Base-by-base conservation (phyloP, 2,113 vertebrate species). In the Paraplagusia blochii region DNA sequence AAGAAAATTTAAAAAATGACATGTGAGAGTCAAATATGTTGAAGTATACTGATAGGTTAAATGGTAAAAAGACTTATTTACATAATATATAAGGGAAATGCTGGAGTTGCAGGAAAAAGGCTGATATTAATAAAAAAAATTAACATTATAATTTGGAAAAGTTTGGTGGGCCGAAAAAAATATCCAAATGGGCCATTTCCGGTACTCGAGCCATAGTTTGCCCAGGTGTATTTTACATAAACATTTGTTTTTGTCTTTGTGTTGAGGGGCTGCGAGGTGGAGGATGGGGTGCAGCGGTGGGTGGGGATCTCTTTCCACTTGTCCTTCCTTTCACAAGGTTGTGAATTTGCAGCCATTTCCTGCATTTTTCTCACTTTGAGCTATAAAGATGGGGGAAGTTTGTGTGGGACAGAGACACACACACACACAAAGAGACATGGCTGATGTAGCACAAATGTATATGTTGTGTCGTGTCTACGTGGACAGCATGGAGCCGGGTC, bases 331-430 rank as follows among this genome's bases (percentile, higher is more conserved):
- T 71, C 83, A 83, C 72, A 50, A 19, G 36, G 36, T 54, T 82
- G 85, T 80, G 72, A 88, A 89, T 75, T 58, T 61, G 33, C 44
- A 63, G 16, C 66, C 49, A 54, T 86, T 86, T 88, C 86, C 85
- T 88, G 75, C 61, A 44, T 49, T 72, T 22, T 74, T 85, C 76
- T 80, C 74, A 83, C 82, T 61, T 12, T 15, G 42, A 29, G 58
- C 44, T 69, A 22, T 58, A 57, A 22, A 65, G 16, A 12, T 19
- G 72, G 61, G 72, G 66, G 54, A 62, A 44, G 63, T 62, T 69
- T 62, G 42, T 44, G 15, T 33, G 11, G 12, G 38, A 11, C 3
- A 29, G 22, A 29, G 22, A 29, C 22, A 29, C 22, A 29, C 3
- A 29, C 22, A 29, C 22, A 29, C 22, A 29, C 22, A 29, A 2